Percentiles rank a stretch among this genome's conserved stretches.
These are phyloP conservation scores for Theocolax elegans DNA, from an alignment of 1,140 invertebrate species.

Conservation along the genomic window DNA sequence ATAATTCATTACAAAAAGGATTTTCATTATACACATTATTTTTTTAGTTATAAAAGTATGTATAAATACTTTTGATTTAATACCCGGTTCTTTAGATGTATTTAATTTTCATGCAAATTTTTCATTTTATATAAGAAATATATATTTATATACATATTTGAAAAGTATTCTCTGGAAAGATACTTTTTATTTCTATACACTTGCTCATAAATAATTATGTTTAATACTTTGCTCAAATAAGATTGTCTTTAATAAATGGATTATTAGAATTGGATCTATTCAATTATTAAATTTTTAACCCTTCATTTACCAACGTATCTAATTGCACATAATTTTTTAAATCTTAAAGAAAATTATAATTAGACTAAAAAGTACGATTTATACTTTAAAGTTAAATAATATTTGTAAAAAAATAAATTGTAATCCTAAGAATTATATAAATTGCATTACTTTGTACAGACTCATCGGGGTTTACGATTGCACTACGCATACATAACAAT, in stretches of 20 bases:
- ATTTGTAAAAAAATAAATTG: conserved; percentile 2
- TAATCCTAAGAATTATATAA: background rate
- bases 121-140: background rate
- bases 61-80: no score
- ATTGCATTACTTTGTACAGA: no score
- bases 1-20: no score
- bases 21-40: no score
- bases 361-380: background rate
- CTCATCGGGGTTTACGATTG: no score
- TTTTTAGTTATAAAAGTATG: no score
- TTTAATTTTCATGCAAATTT: background rate
- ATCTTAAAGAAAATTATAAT: background rate
- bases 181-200: no score
- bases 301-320: background rate
- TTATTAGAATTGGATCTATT: background rate
- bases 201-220: no score
- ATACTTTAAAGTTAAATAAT: conserved; percentile 2
- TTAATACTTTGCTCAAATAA: no score
- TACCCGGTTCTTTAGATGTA: no score
- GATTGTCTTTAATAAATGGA: background rate
- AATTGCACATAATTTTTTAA: background rate
- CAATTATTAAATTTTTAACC: background rate
- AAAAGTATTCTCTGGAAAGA: background rate
- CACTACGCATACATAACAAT: no score
- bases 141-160: background rate